A percentile compares a stretch with the other conserved stretches of the same genome.
These are phyloP conservation scores for Pentalonia nigronervosa DNA, from an alignment of 1,140 invertebrate species.

Conservation along the genomic window DNA sequence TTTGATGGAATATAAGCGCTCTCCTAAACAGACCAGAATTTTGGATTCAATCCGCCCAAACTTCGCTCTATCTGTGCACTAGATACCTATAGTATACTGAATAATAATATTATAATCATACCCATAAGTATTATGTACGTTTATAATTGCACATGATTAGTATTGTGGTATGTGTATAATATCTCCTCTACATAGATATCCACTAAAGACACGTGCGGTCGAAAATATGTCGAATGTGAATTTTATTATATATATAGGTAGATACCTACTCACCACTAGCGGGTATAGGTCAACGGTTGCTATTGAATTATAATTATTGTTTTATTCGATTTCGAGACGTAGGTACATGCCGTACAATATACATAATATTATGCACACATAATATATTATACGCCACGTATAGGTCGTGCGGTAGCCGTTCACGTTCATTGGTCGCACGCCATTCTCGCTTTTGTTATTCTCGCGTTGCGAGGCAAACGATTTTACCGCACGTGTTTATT, in stretches of 20 bases:
- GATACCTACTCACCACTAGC: not conserved
- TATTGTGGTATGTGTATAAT: not conserved
- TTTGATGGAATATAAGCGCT: too few relatives aligned
- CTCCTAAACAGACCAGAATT: too few relatives aligned
- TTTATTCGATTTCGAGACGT: not conserved
- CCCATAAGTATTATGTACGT: not conserved
- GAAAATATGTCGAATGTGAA: constrained; percentile 11
- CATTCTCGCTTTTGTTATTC: constrained; percentile 34
- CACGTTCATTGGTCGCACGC: not conserved
- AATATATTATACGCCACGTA: not conserved
- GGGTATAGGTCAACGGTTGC: constrained; percentile 37
- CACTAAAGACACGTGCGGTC: not conserved
- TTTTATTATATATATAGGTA: not conserved
- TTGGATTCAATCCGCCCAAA: too few relatives aligned
- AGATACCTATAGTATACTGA: not conserved
- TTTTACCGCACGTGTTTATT: constrained; percentile 14
- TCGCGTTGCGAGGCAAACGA: not conserved
- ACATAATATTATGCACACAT: not conserved
- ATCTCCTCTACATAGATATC: too few relatives aligned
- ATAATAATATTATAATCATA: not conserved
- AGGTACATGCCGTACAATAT: not conserved
- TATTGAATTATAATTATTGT: constrained; percentile 28
- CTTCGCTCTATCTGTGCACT: not conserved
- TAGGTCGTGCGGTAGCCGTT: not conserved
- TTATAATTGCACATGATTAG: not conserved